Base-by-base conservation (phyloP, 1,140 invertebrate species). In the Sinella curviseta region DNA sequence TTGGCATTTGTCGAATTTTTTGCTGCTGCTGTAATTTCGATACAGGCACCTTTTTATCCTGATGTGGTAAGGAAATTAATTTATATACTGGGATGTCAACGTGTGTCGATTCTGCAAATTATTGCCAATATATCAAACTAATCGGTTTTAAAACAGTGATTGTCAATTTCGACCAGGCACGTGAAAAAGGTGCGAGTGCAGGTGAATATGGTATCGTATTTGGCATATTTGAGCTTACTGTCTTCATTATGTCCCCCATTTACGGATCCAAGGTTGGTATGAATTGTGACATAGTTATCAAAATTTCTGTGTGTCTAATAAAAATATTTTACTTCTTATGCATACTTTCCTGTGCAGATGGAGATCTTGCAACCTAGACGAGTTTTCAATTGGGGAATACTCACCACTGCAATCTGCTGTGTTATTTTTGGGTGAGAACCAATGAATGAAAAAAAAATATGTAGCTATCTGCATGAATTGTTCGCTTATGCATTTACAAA, bases 171-270 rank as follows among this genome's bases (percentile, higher is more conserved):
- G 67, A 54, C 78, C 87, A 96, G 94, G 94, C 95, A 16, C 92
- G 93, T 84, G 90, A 89, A 60, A 97, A 97, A 90, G 94, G 94
- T 57, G 94, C 94, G 8, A 90, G 92, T 12, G 91, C 94, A 0
- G 93, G 94, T 28, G 93, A 96, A 84, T 95, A 95, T 88, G 95
- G 96, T 1, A 88, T 97, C 55, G 95, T 98, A 0, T 97, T 98
- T 87, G 95, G 96, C 0, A 89, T 95, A 39, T 98, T 97, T 87
- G 94, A 97, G 85, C 87, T 97, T n/a, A 91, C 94, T 0, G 95
- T 97, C 30, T 96, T 97, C 85, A 84, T 96, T 12, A 90, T 95
- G 39, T 95, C 94, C 84, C 96, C 95, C 0, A 82, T 97, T 14
- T 96, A 95, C 87, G 96, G 96, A 75, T 92, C 93, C 85, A 91